Base-by-base conservation (phyloP, 2,888 invertebrate genomes). In the Hirtodrosophila histrioides region DNA sequence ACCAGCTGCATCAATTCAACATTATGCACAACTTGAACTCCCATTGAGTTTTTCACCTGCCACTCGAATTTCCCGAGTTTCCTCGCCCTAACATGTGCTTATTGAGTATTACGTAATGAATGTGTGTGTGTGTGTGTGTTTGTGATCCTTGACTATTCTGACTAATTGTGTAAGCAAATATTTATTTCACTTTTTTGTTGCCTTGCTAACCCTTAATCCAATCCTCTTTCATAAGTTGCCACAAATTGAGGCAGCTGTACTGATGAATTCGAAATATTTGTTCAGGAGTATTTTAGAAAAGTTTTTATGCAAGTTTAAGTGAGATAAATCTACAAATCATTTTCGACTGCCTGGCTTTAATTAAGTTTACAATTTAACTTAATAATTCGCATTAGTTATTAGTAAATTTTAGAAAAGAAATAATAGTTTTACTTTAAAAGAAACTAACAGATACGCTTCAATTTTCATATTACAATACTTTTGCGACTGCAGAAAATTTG, bases 81-180 rank as follows among this genome's bases (percentile, higher is more conserved):
- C 56, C 31, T 8, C 39, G 43, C 35, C 35, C 46, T 6, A 48
- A 45, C 23, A 4, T n/a, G 1, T 41, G 33, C n/a, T n/a, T n/a
- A n/a, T n/a, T n/a, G n/a, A n/a, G n/a, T 9, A 43, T 53, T 46
- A 4, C 27, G 43, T 27, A 8, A 27, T n/a, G 5, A 12, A n/a
- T 37, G 45, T 51, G 27, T 24, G 11, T 41, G 11, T 50, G 23
- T 35, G 5, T 45, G 24, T 55, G 8, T 63, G 11, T 45, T 11
- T 43, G 31, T 24, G 17, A 40, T 27, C 35, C n/a, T 46, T 39
- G 7, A 41, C 44, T 39, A 50, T 60, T 12, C 50, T 35, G 1
- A 57, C 76, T 73, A 75, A 75, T 65, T 70, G 60, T 60, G 48
- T 55, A 55, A 63, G 11, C 39, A 50, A 69, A 69, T 75, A 58